Conservation (phyloP, 1,140 invertebrate genomes). For the Pemphigus obesinymphae region DNA sequence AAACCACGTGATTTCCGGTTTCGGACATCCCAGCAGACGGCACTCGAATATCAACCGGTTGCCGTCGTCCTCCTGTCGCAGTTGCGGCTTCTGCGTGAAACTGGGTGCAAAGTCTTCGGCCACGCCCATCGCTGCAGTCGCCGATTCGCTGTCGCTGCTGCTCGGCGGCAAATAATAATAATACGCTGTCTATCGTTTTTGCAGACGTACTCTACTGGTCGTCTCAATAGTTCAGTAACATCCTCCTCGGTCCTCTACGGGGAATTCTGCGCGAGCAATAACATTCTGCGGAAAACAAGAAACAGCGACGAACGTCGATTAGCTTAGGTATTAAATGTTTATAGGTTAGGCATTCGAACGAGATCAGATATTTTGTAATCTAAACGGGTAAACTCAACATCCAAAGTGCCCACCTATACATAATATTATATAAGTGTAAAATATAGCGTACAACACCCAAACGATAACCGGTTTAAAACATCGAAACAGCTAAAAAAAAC, state of each 20-base stretch:
- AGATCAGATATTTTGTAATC: too few species aligned
- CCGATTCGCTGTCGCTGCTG: too few species aligned
- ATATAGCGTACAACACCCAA: too few species aligned
- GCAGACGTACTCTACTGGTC: background rate
- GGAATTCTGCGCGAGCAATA: background rate
- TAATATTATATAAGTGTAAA: too few species aligned
- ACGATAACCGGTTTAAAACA: too few species aligned
- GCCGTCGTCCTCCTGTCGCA: constrained; percentile 91
- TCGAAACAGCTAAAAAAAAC: too few species aligned
- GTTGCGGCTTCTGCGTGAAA: constrained; percentile 93
- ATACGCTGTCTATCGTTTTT: constrained; percentile 57
- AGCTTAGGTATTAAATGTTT: too few species aligned
- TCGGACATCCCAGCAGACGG: constrained; percentile 78
- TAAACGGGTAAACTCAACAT: too few species aligned
- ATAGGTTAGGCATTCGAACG: too few species aligned
- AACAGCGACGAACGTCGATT: too few species aligned
- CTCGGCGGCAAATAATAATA: background rate
- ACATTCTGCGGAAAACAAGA: background rate
- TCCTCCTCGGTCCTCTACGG: background rate
- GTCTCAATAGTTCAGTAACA: background rate
- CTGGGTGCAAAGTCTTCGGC: constrained; percentile 92
- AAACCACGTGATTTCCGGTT: constrained; percentile 89
- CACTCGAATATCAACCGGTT: constrained; percentile 94
- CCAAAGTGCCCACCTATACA: too few species aligned
- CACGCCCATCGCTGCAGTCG: constrained; percentile 64